A percentile compares a stretch with the other conserved stretches of the same genome.
phyloP scores from a whole-genome alignment of 2,888 invertebrate species.

The Apantesis nais region DNA sequence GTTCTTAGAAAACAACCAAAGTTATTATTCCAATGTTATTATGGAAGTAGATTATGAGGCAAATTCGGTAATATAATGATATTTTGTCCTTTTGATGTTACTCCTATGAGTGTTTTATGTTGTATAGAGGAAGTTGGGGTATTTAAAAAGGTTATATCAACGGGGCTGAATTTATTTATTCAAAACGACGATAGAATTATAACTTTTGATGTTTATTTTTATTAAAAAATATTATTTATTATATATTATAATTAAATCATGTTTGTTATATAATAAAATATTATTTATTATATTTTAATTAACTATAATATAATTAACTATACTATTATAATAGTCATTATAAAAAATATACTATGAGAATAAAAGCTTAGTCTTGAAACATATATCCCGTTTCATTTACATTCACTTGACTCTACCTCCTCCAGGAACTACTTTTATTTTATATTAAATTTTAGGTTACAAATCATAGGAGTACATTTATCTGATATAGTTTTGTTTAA shows the following conservation, averaged over 20 bases:
- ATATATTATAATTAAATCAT: too few relatives aligned
- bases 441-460: neutral
- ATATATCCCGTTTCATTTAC: neutral
- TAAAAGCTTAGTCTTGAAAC: too few relatives aligned
- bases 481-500: neutral
- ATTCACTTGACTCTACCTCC: neutral
- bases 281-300: too few relatives aligned
- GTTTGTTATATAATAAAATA: too few relatives aligned
- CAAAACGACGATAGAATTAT: too few relatives aligned
- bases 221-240: too few relatives aligned
- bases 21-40: neutral
- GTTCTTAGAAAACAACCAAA: conserved; percentile 16
- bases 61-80: neutral
- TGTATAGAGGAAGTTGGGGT: neutral
- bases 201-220: neutral
- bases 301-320: too few relatives aligned
- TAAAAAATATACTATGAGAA: neutral
- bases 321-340: neutral
- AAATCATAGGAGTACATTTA: neutral
- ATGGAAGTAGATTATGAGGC: neutral
- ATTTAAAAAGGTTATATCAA: neutral
- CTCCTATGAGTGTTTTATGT: neutral
- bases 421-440: neutral
- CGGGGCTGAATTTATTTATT: neutral
- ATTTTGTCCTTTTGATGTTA: neutral